Percentiles rank a stretch among this genome's conserved stretches.
phyloP scores from a whole-genome alignment of 2,888 invertebrate genomes.

The Coelogynopora nodosa region DNA sequence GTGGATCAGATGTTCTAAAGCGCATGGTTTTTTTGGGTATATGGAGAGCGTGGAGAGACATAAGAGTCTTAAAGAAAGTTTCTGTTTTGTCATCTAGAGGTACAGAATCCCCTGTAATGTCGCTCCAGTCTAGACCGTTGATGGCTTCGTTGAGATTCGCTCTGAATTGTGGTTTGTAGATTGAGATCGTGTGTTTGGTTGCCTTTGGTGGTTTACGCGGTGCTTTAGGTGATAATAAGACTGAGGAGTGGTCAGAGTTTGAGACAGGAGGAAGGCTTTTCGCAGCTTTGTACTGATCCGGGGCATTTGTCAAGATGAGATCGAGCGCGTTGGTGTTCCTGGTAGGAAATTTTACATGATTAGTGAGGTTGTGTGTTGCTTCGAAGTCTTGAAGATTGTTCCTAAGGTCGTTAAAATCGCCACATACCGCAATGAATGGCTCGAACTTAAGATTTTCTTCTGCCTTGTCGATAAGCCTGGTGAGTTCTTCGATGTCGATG shows the following conservation, averaged over 20 bases:
- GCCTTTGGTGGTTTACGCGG: neutral
- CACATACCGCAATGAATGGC: neutral
- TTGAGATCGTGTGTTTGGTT: neutral
- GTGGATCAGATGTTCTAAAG: neutral
- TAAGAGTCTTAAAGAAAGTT: neutral
- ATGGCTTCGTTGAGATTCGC: neutral
- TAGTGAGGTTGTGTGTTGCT: neutral
- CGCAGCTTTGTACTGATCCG: neutral
- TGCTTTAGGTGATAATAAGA: neutral
- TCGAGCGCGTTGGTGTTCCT: neutral
- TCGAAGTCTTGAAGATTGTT: constrained; percentile 9
- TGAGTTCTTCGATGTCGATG: neutral
- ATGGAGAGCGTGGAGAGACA: neutral
- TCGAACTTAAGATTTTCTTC: neutral
- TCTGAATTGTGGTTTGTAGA: constrained; percentile 24
- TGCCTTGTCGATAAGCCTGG: constrained; percentile 3
- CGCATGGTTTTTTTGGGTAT: neutral
- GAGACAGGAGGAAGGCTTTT: neutral
- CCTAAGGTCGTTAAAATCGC: neutral
- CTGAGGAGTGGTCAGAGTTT: constrained; percentile 14
- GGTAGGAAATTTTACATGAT: neutral
- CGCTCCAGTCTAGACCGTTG: neutral
- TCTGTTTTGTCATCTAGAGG: neutral
- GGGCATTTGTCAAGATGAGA: constrained; percentile 12
- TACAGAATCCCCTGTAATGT: neutral